These are phyloP conservation scores for Callocephalon fimbriatum DNA, from an alignment of 2,113 vertebrate genomes.

Conservation along the genomic window DNA sequence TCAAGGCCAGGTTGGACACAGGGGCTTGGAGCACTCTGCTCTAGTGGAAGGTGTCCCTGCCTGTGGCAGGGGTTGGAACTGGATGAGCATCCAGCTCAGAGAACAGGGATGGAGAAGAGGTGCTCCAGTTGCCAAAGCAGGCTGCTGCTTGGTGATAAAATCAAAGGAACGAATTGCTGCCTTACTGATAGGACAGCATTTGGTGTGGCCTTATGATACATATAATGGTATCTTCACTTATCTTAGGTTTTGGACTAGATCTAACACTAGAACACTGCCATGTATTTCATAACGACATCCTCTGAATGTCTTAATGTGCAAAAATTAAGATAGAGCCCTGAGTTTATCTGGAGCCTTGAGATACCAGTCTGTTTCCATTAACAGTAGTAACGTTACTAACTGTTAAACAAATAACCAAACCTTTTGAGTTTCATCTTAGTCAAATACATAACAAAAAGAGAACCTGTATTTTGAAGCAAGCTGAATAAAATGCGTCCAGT, in stretches of 20 bases:
- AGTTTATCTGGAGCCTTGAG: not conserved
- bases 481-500: accelerated
- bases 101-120: not conserved
- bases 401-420: not conserved
- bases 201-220: no score
- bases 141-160: not conserved
- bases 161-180: not conserved
- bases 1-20: not conserved
- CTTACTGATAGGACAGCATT: not conserved
- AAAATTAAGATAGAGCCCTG: not conserved
- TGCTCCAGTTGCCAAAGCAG: not conserved
- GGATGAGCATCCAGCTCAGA: not conserved
- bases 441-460: not conserved
- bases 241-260: not conserved
- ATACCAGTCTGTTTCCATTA: not conserved
- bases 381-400: accelerated
- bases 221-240: not conserved
- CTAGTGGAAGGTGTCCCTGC: not conserved
- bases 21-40: not conserved
- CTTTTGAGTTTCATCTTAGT: not conserved
- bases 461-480: not conserved
- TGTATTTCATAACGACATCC: not conserved
- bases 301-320: not conserved
- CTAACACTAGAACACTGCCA: not conserved
- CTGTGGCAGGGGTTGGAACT: not conserved